These are phyloP conservation scores for Panthera uncia DNA, from an alignment of 2,113 vertebrate species.

Conservation along the genomic window DNA sequence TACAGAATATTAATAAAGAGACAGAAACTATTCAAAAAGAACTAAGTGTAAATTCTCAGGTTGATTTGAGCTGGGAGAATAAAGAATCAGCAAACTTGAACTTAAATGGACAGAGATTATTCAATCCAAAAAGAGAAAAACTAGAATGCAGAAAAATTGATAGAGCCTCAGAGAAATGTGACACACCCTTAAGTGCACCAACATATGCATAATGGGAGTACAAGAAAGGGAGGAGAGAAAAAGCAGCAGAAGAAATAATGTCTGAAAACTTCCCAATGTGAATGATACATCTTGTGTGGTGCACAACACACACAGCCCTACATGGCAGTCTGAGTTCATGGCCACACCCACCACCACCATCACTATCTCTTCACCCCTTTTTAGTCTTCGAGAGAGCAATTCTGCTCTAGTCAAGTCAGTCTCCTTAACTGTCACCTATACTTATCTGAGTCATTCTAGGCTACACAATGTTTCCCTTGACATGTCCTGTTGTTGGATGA, in stretches of 20 bases:
- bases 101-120: not conserved
- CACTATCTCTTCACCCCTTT: not conserved
- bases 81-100: not conserved
- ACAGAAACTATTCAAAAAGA: not conserved
- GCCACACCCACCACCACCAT: fast-evolving
- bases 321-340: not conserved
- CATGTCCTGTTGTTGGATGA: not conserved
- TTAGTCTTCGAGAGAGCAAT: not conserved
- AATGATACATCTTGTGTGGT: not conserved
- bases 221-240: not conserved
- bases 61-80: not conserved
- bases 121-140: not conserved
- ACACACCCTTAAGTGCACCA: not conserved
- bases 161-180: not conserved
- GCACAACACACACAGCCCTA: not conserved
- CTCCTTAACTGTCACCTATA: not conserved
- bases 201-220: not conserved
- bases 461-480: not conserved
- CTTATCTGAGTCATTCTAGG: not conserved
- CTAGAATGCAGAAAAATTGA: not conserved
- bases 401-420: not conserved
- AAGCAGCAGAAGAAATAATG: not conserved
- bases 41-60: not conserved
- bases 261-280: not conserved
- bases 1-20: not conserved